phyloP scores from a whole-genome alignment of 2,797 vertebrate species.

The Pantherophis alleghaniensis region DNA sequence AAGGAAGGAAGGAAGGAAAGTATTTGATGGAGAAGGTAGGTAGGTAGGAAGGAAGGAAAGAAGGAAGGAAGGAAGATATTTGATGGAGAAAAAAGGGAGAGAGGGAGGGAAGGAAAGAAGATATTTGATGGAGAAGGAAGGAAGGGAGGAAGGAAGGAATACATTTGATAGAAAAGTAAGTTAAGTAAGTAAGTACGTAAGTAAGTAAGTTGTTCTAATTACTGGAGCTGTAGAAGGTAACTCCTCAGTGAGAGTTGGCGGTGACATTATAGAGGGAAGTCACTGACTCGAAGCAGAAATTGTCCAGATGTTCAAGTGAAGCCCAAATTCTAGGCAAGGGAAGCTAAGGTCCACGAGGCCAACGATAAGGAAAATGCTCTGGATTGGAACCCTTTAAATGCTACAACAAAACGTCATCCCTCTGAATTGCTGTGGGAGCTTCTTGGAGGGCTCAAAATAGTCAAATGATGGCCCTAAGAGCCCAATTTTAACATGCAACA shows the following conservation, averaged over 20 bases:
- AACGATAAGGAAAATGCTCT: background rate
- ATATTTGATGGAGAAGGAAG: no score
- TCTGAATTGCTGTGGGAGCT: no score
- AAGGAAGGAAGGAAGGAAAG: background rate
- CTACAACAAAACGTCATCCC: background rate
- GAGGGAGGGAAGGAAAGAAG: no score
- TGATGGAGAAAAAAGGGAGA: no score
- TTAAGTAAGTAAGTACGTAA: no score
- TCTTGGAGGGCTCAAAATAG: background rate
- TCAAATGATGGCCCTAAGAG: accelerated
- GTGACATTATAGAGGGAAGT: background rate
- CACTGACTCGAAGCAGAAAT: background rate
- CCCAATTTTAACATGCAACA: background rate
- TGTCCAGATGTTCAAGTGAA: background rate
- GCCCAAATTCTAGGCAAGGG: no score
- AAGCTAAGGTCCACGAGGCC: background rate
- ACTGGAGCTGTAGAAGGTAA: background rate
- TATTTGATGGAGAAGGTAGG: no score
- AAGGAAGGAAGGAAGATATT: no score
- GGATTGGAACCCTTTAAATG: background rate
- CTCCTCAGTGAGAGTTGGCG: background rate
- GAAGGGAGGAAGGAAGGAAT: no score
- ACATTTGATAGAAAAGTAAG: no score
- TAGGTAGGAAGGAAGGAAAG: no score
- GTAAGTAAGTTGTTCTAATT: background rate